Percentiles rank a stretch among this genome's conserved stretches.
Conservation (phyloP, 2,888 invertebrate species). For the Melieria picta region DNA sequence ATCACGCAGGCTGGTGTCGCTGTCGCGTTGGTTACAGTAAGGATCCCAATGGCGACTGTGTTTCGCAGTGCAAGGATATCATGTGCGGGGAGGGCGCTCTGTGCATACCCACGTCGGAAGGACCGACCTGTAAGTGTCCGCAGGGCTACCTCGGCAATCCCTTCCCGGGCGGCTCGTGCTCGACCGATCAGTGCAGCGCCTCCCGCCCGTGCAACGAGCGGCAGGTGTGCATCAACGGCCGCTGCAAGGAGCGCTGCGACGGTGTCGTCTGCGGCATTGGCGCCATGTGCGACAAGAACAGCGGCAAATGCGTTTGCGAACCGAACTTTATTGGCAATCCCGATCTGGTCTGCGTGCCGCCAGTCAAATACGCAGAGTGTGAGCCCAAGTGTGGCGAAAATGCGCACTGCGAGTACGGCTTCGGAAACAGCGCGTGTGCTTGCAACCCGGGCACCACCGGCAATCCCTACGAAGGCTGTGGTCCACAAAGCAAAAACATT, state of each 20-base stretch:
- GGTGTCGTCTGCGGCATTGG: constrained; percentile 88
- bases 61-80: constrained; percentile 73
- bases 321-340: constrained; percentile 90
- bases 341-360: constrained; percentile 89
- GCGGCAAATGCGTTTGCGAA: constrained; percentile 87
- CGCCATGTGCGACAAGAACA: constrained; percentile 82
- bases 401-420: constrained; percentile 87
- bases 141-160: constrained; percentile 90
- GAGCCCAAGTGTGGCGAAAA: constrained; percentile 83
- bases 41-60: constrained; percentile 82
- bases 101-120: constrained; percentile 84
- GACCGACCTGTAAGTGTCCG: constrained; percentile 88
- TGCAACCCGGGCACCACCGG: constrained; percentile 86
- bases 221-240: constrained; percentile 84
- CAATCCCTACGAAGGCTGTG: constrained; percentile 88
- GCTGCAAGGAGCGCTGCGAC: constrained; percentile 90
- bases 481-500: constrained; percentile 75
- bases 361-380: constrained; percentile 81
- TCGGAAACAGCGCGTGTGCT: constrained; percentile 77
- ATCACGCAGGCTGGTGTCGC: constrained; percentile 89
- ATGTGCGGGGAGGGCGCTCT: constrained; percentile 85
- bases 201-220: constrained; percentile 81
- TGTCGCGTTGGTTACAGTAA: constrained; percentile 86
- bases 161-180: constrained; percentile 88
- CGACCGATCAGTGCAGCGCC: constrained; percentile 82